A percentile compares a stretch with the other conserved stretches of the same genome.
These are phyloP conservation scores for Apteryx owenii DNA, from an alignment of 2,113 vertebrate species.

Conservation along the genomic window DNA sequence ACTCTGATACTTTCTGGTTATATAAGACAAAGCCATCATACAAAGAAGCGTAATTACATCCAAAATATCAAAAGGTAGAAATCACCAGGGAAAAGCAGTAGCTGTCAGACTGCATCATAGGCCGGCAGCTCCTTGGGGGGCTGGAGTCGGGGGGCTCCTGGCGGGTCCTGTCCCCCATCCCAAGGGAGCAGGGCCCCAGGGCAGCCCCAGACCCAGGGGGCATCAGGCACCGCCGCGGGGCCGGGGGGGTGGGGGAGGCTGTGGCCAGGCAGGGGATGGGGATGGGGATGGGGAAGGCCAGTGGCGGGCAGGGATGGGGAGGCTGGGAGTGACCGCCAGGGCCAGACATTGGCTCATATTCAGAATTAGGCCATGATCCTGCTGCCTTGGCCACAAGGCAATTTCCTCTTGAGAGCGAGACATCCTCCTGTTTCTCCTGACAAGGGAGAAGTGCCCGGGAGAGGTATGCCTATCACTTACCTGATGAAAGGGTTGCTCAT, in stretches of 20 bases:
- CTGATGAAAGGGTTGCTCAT: neutral
- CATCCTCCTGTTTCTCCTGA: neutral
- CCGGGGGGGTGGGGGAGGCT: too few species aligned
- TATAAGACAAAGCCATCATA: neutral
- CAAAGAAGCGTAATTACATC: neutral
- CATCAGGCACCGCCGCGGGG: accelerated
- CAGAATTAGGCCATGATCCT: neutral
- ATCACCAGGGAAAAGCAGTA: neutral
- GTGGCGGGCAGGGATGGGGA: accelerated
- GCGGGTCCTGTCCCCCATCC: too few species aligned
- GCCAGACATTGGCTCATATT: too few species aligned
- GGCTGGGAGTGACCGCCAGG: too few species aligned
- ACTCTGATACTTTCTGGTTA: neutral
- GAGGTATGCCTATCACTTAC: accelerated
- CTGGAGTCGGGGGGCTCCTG: too few species aligned
- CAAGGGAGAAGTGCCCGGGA: neutral
- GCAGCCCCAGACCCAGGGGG: neutral
- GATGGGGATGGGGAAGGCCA: accelerated
- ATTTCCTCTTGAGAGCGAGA: accelerated
- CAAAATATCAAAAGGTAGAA: neutral
- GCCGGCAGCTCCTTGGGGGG: too few species aligned
- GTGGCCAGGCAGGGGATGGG: neutral
- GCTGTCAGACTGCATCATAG: neutral
- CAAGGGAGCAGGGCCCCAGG: too few species aligned
- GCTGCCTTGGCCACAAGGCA: accelerated